phyloP scores from a whole-genome alignment of 2,888 invertebrate genomes.

The Hoplodrina ambigua region DNA sequence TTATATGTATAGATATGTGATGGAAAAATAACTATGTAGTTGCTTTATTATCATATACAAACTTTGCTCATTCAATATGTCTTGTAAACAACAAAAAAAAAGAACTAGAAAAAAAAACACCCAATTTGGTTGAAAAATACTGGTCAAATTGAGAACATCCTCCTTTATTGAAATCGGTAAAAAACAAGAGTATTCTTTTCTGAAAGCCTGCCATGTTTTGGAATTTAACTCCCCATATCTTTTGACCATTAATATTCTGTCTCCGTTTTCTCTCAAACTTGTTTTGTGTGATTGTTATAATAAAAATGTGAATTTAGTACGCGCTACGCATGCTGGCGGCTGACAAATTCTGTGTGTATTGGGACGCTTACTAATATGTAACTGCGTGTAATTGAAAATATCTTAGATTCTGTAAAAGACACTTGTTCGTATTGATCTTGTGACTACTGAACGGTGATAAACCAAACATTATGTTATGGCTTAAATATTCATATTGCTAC shows the following conservation, averaged over 20 bases:
- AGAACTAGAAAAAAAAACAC: too few relatives aligned
- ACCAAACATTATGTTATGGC: background rate
- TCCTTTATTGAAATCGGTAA: background rate
- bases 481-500: background rate
- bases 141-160: background rate
- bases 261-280: slow-evolving; percentile 47
- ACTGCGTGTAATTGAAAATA: slow-evolving; percentile 17
- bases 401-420: slow-evolving; percentile 6
- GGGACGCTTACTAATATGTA: slow-evolving; percentile 48
- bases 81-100: too few relatives aligned
- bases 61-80: too few relatives aligned
- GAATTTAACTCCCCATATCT: slow-evolving; percentile 50
- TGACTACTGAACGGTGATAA: background rate
- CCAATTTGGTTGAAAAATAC: background rate
- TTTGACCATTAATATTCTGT: slow-evolving; percentile 53
- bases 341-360: slow-evolving; percentile 48
- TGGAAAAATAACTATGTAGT: too few relatives aligned
- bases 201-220: slow-evolving; percentile 42
- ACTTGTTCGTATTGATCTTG: background rate
- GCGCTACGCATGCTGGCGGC: slow-evolving; percentile 29
- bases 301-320: slow-evolving; percentile 54
- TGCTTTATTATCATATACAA: too few relatives aligned
- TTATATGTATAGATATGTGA: too few relatives aligned
- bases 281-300: slow-evolving; percentile 62
- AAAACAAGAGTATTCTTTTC: slow-evolving; percentile 19